Percentiles rank a stretch among this genome's conserved stretches.
Evolutionary conservation across 1,140 invertebrate species (phyloP).

Genomic region (Drosophila paulistorum): DNA sequence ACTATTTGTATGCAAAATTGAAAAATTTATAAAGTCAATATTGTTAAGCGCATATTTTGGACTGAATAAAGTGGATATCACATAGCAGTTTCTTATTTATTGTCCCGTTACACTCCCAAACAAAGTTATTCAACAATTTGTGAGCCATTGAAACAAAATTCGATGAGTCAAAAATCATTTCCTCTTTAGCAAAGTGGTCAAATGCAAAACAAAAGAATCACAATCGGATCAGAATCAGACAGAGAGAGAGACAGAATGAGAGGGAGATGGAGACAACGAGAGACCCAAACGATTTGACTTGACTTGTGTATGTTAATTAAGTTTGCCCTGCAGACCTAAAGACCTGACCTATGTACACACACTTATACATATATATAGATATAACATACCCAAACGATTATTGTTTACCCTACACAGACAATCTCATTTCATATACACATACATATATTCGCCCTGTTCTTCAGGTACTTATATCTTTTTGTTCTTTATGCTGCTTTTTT

Average conservation of each 20-base stretch:
- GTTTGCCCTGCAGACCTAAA: constrained; percentile 60
- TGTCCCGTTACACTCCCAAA: not conserved
- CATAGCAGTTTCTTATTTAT: not conserved
- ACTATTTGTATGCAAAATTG: too few species aligned
- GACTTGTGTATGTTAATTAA: constrained; percentile 41
- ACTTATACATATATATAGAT: constrained; percentile 25
- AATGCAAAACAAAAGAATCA: constrained; percentile 12
- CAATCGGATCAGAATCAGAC: constrained; percentile 14
- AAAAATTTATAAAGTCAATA: too few species aligned
- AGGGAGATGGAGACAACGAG: too few species aligned
- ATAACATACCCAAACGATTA: not conserved
- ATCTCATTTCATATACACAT: not conserved
- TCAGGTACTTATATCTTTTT: constrained; percentile 10
- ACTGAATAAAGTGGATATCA: not conserved
- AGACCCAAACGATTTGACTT: constrained; percentile 13
- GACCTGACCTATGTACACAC: constrained; percentile 71
- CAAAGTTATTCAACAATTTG: not conserved
- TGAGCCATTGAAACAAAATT: not conserved
- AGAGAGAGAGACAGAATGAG: not conserved
- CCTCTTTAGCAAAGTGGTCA: not conserved
- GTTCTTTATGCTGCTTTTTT: constrained; percentile 10
- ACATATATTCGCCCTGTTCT: not conserved
- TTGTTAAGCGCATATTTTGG: too few species aligned
- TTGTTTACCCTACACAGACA: not conserved
- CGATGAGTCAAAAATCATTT: constrained; percentile 1